Base-by-base conservation (phyloP, 1,140 invertebrate genomes). In the Drosophila pruinosa region DNA sequence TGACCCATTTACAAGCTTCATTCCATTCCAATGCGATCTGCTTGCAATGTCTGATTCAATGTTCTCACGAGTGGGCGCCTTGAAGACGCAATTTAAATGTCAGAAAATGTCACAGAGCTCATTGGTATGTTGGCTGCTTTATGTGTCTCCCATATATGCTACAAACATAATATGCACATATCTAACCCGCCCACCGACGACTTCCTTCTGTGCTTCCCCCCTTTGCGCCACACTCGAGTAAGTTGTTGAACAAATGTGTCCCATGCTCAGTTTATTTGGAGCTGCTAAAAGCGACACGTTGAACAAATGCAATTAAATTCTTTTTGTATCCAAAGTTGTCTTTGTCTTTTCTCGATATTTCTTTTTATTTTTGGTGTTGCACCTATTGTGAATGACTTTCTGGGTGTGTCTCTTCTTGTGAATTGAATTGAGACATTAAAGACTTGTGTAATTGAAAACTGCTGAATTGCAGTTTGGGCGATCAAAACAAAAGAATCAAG, bases 101-200 rank as follows among this genome's bases (percentile, higher is more conserved):
- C 72, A 75, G 24, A 72, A 72, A 75, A 75, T 75, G 72, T 75
- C 72, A 75, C 72, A 75, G 19, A 47, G 59, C 72, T 75, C 68
- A 61, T 43, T 58, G 39, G 43, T 50, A 41, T 47, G 41, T 22
- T n/a, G 61, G 41, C 59, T 53, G 59, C 36, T 70, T 64, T 50
- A 63, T 70, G 71, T 62, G 39, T 52, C 24, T 15, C 50, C 54
- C 15, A 14, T n/a, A n/a, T n/a, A n/a, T n/a, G n/a, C n/a, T n/a
- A n/a, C n/a, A n/a, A n/a, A n/a, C n/a, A n/a, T n/a, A n/a, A n/a
- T n/a, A n/a, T n/a, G n/a, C n/a, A n/a, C n/a, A 48, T 38, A 52
- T 14, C 24, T 31, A 50, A 50, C 15, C 47, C 47, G 12, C 24
- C 14, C 47, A 15, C 12, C 47, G 3, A 15, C 24, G 17, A 21